phyloP scores from a whole-genome alignment of 2,113 vertebrate genomes.

The Oreochromis tanganicae region DNA sequence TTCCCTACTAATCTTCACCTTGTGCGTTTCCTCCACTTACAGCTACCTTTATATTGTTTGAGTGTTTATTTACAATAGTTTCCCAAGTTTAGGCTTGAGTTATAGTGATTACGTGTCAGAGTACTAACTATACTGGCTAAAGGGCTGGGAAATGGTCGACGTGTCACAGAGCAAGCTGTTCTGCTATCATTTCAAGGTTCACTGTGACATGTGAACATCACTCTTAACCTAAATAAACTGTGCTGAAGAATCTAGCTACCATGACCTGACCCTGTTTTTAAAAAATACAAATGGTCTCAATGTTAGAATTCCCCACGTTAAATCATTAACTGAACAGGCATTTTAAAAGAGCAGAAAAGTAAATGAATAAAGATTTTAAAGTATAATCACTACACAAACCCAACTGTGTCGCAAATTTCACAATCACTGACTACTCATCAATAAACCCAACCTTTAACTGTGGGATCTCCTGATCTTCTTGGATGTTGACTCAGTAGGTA shows the following conservation, averaged over 20 bases:
- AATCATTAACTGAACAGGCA: background rate
- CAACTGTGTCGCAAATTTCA: background rate
- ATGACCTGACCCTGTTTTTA: background rate
- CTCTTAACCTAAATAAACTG: background rate
- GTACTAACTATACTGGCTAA: background rate
- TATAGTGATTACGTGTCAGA: background rate
- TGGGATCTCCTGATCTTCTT: background rate
- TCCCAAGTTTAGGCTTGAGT: background rate
- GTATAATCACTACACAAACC: background rate
- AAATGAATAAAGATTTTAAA: background rate
- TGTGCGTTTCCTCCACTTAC: background rate
- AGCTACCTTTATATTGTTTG: background rate
- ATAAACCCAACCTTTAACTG: background rate
- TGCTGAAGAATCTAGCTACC: background rate
- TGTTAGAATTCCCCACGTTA: background rate
- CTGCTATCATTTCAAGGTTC: background rate
- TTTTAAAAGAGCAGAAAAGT: background rate
- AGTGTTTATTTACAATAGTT: background rate
- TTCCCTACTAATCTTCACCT: background rate
- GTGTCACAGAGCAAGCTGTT: background rate
- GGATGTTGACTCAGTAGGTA: background rate
- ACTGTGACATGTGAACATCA: background rate
- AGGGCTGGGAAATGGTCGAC: background rate
- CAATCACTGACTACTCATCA: background rate
- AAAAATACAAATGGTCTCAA: background rate